These are phyloP conservation scores for Mormyrus iriodes DNA, from an alignment of 2,113 vertebrate genomes.

Conservation along the genomic window DNA sequence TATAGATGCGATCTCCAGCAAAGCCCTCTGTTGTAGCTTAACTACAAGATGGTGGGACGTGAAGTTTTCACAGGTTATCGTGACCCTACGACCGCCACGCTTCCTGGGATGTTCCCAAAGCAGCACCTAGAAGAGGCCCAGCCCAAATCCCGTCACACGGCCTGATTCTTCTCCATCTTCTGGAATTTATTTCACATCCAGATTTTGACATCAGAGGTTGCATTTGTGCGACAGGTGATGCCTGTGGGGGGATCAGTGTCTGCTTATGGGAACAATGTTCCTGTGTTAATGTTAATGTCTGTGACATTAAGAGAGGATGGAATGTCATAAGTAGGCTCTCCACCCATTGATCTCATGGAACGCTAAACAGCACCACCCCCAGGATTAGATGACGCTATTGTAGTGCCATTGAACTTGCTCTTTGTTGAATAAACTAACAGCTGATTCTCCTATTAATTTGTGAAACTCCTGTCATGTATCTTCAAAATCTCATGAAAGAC, in stretches of 20 bases:
- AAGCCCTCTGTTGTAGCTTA: background rate
- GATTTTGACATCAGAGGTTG: background rate
- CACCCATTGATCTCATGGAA: background rate
- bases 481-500: background rate
- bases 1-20: background rate
- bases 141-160: background rate
- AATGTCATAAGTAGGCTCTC: background rate
- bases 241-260: background rate
- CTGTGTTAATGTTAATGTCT: background rate
- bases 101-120: background rate
- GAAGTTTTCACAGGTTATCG: background rate
- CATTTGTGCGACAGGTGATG: background rate
- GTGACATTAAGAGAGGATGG: background rate
- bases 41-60: background rate
- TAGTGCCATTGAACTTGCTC: background rate
- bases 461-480: background rate
- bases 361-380: background rate
- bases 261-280: background rate
- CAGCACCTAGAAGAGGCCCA: background rate
- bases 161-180: background rate
- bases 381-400: background rate
- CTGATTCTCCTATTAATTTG: background rate
- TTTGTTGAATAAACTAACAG: background rate
- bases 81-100: background rate
- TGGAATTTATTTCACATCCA: background rate